phyloP scores from a whole-genome alignment of 1,140 invertebrate species.

The Calephelis virginiensis region DNA sequence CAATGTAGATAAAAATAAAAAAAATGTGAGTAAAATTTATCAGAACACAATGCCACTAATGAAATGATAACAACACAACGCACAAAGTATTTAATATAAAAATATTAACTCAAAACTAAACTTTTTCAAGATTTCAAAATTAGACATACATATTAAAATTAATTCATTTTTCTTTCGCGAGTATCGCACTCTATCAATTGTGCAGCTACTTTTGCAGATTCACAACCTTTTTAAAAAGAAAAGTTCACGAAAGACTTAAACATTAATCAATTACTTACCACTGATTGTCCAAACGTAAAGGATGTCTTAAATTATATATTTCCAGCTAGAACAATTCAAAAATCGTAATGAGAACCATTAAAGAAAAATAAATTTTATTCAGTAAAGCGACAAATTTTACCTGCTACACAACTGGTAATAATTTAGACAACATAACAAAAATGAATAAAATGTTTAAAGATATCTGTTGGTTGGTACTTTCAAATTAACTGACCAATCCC shows the following conservation, averaged over 20 bases:
- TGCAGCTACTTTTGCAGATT: constrained; percentile 75
- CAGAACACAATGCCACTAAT: constrained; percentile 37
- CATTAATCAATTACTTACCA: constrained; percentile 53
- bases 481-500: constrained; percentile 57
- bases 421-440: constrained; percentile 75
- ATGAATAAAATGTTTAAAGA: constrained; percentile 34
- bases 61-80: constrained; percentile 34
- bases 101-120: constrained; percentile 22
- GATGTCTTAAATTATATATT: constrained; percentile 44
- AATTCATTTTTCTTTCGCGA: constrained; percentile 64
- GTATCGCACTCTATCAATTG: constrained; percentile 73
- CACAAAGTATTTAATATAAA: constrained; percentile 32
- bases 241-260: constrained; percentile 69
- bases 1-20: constrained; percentile 72
- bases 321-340: constrained; percentile 46
- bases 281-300: constrained; percentile 40
- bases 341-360: constrained; percentile 59
- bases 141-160: constrained; percentile 36
- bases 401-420: constrained; percentile 74
- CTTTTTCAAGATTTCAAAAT: constrained; percentile 7
- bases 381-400: constrained; percentile 74
- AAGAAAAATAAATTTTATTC: constrained; percentile 72
- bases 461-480: constrained; percentile 63
- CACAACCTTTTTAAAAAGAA: constrained; percentile 72
- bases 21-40: constrained; percentile 62